Percentiles rank a stretch among this genome's conserved stretches.
These are phyloP conservation scores for Desoria tigrina DNA, from an alignment of 2,888 invertebrate species.

Conservation along the genomic window DNA sequence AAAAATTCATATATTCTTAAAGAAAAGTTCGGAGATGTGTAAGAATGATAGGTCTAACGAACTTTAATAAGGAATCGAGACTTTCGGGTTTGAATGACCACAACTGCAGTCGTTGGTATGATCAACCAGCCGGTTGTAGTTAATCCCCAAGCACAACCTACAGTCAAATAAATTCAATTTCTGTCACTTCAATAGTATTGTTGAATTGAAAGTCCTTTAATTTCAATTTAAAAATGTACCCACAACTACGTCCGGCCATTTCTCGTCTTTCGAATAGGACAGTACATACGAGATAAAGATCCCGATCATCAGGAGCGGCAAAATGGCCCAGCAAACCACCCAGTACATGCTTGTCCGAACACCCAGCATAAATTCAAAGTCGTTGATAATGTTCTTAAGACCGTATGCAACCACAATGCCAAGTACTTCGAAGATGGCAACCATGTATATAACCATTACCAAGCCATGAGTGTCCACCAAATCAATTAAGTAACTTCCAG, in stretches of 20 bases:
- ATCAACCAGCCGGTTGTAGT: neutral
- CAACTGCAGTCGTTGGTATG: neutral
- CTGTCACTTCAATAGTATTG: neutral
- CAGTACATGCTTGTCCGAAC: neutral
- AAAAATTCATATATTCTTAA: too few species aligned
- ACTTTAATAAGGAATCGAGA: too few species aligned
- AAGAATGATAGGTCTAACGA: too few species aligned
- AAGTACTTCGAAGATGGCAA: constrained; percentile 8
- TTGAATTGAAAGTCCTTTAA: neutral
- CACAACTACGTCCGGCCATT: neutral
- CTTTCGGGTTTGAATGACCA: constrained; percentile 6
- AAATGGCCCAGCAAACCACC: neutral
- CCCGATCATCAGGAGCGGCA: neutral
- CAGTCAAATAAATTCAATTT: neutral
- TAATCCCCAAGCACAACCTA: constrained; percentile 5
- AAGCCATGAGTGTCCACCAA: constrained; percentile 60
- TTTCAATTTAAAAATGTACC: neutral
- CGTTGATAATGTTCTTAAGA: constrained; percentile 9
- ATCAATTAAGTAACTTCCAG: constrained; percentile 65
- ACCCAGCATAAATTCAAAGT: constrained; percentile 13
- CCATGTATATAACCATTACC: neutral
- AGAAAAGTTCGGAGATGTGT: too few species aligned
- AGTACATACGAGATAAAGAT: neutral
- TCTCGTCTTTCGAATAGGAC: neutral
- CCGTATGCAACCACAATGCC: neutral